phyloP scores from a whole-genome alignment of 2,888 invertebrate genomes.

The Gymnocheta viridis region DNA sequence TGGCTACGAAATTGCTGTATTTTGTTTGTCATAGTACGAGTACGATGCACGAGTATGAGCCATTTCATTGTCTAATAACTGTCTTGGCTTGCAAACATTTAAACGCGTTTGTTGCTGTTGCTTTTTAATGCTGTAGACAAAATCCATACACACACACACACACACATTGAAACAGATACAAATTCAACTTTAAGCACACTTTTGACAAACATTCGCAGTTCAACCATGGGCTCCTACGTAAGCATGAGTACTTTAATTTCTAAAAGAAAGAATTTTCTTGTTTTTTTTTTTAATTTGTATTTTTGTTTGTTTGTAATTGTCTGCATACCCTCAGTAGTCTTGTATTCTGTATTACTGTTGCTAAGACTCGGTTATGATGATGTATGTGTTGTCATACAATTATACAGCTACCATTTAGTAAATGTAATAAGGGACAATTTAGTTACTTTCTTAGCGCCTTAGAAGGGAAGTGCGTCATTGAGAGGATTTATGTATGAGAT shows the following conservation, averaged over 20 bases:
- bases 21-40: slow-evolving; percentile 7
- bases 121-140: not conserved
- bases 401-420: slow-evolving; percentile 30
- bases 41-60: slow-evolving; percentile 25
- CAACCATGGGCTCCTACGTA: not conserved
- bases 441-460: slow-evolving; percentile 41
- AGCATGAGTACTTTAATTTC: not conserved
- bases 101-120: not conserved
- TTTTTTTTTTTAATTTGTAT: not conserved
- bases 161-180: too few relatives aligned
- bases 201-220: not conserved
- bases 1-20: slow-evolving; percentile 13
- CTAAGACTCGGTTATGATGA: slow-evolving; percentile 39
- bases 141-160: not conserved
- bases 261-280: not conserved
- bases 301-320: not conserved
- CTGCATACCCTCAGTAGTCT: not conserved
- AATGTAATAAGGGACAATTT: slow-evolving; percentile 43
- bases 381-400: slow-evolving; percentile 20
- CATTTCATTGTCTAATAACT: slow-evolving; percentile 63
- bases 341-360: slow-evolving; percentile 12
- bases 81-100: slow-evolving; percentile 42
- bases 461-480: slow-evolving; percentile 7
- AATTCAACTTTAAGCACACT: not conserved
- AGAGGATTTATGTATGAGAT: too few relatives aligned